Base-by-base conservation (phyloP, 2,888 invertebrate genomes). In the Dichetophora obliterata region DNA sequence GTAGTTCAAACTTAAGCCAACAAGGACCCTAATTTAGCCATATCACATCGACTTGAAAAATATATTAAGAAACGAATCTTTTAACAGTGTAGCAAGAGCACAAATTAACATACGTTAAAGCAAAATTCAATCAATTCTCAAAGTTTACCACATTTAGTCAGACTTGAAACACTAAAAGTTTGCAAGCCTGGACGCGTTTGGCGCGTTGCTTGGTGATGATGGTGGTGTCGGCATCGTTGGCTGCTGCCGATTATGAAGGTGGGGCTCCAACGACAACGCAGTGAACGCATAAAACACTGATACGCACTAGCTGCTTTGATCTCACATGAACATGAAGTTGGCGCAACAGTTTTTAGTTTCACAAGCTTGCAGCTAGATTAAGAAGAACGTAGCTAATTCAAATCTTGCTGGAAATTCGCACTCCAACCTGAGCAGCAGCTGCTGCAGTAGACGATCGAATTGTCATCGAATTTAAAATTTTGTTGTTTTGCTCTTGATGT, bases 201-300 rank as follows among this genome's bases (percentile, higher is more conserved):
- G 16, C 19, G 22, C 22, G 27, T 5, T 22, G 27, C 24, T 37
- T 24, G 34, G 31, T 65, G 50, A 50, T 73, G 73, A 73, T 74
- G 74, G 24, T 34, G 59, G 59, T 43, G 61, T 24, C 43, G 48
- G 61, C 72, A 61, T 27, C 72, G 61, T 16, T 34, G 52, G 77
- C 78, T 70, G 74, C 61, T 34, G 68, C 52, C 31, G 37, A 74
- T 63, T 73, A 80, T 72, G 76, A 80, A 81, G 81, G 81, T 81
- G 81, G 80, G 81, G 81, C 80, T 78, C 77, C 61, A 48, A 71
- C 75, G 76, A 77, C 71, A 31, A 71, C 52, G 75, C 65, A 52
- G 11, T 16, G 65, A 27, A 50, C 70, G 63, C 54, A 63, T 54
- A 5, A 37, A 31, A 65, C 48, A 57, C 76, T 3, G 61, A 19